Percentiles rank a stretch among this genome's conserved stretches.
Evolutionary conservation across 2,113 vertebrate species (phyloP).

Genomic region (Tetrao urogallus): DNA sequence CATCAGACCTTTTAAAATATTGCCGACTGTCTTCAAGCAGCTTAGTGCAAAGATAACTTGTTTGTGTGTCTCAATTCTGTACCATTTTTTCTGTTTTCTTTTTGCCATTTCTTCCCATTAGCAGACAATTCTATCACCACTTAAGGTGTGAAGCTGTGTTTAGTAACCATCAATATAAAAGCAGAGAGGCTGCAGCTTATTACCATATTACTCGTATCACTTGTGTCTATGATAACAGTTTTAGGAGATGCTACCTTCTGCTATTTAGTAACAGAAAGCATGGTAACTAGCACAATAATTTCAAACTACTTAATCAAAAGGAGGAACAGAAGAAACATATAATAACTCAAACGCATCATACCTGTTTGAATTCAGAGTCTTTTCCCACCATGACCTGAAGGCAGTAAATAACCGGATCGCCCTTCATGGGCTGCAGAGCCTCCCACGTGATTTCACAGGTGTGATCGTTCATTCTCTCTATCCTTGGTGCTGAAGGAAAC

Average conservation of each 20-base stretch:
- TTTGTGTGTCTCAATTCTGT: neutral
- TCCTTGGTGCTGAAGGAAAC: constrained; percentile 83
- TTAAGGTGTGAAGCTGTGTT: neutral
- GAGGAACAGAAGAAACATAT: neutral
- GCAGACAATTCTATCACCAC: neutral
- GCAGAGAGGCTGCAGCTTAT: neutral
- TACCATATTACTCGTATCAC: neutral
- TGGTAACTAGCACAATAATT: neutral
- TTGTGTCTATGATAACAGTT: neutral
- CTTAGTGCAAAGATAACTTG: neutral
- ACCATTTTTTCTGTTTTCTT: neutral
- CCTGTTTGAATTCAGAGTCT: constrained; percentile 97
- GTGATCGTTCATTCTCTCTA: constrained; percentile 92
- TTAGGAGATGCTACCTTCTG: neutral
- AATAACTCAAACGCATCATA: constrained; percentile 55
- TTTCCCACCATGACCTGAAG: constrained; percentile 93
- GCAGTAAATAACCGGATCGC: constrained; percentile 92
- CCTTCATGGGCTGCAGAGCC: constrained; percentile 90
- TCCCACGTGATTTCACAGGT: constrained; percentile 95
- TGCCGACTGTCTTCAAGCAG: neutral
- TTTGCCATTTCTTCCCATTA: neutral
- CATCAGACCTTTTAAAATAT: neutral
- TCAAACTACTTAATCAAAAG: neutral
- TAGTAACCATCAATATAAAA: neutral
- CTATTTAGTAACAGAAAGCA: neutral